Percentiles rank a stretch among this genome's conserved stretches.
These are phyloP conservation scores for Drosophila kohkoa DNA, from an alignment of 1,140 invertebrate genomes.

Conservation along the genomic window DNA sequence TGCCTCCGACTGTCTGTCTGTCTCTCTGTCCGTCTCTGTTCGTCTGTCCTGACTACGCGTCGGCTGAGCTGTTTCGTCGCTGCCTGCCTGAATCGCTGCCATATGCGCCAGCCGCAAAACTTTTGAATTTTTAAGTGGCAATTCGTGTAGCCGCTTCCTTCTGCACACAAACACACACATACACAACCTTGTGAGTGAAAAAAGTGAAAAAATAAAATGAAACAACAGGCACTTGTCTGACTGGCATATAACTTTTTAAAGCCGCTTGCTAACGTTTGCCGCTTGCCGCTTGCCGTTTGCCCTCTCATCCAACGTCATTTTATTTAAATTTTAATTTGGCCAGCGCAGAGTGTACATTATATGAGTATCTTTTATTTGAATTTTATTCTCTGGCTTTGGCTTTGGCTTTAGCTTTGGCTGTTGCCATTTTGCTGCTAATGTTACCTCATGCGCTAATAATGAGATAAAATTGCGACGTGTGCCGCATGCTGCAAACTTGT, in stretches of 20 bases:
- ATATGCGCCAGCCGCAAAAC: slow-evolving; percentile 78
- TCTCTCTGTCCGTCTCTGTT: neutral
- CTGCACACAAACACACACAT: slow-evolving; percentile 30
- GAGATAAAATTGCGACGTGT: slow-evolving; percentile 32
- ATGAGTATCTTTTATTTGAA: slow-evolving; percentile 23
- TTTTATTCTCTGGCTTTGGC: slow-evolving; percentile 12
- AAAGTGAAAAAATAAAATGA: slow-evolving; percentile 14
- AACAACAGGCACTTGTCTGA: slow-evolving; percentile 46
- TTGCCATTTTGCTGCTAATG: slow-evolving; percentile 5
- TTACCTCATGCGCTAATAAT: slow-evolving; percentile 48
- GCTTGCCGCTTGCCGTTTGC: slow-evolving; percentile 10
- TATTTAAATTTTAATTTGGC: slow-evolving; percentile 47
- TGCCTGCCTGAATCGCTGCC: slow-evolving; percentile 40
- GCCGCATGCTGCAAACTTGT: slow-evolving; percentile 9
- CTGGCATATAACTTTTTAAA: slow-evolving; percentile 32
- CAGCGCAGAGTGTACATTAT: slow-evolving; percentile 7
- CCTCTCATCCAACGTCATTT: slow-evolving; percentile 19
- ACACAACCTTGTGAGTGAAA: slow-evolving; percentile 21
- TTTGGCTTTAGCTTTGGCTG: neutral
- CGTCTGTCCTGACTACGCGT: slow-evolving; percentile 25
- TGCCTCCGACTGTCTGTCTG: slow-evolving; percentile 16
- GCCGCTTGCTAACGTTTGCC: slow-evolving; percentile 9
- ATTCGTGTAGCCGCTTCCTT: slow-evolving; percentile 75
- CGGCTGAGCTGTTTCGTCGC: slow-evolving; percentile 33
- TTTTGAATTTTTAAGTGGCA: slow-evolving; percentile 84